A percentile compares a stretch with the other conserved stretches of the same genome.
phyloP scores from a whole-genome alignment of 2,113 vertebrate species.

The Sinocyclocheilus anshuiensis region DNA sequence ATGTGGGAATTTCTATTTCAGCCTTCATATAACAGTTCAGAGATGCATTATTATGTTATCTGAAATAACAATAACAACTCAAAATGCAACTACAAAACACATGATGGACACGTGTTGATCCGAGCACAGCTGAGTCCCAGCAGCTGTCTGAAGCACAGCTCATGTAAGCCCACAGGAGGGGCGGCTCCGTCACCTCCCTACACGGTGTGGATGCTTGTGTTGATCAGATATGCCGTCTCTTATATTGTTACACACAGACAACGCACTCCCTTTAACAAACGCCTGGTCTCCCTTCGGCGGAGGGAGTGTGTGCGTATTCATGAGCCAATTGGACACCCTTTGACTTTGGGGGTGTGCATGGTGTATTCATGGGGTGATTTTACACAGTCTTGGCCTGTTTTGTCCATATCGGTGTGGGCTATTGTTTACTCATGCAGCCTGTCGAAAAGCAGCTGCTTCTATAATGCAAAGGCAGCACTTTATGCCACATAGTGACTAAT shows the following conservation, averaged over 20 bases:
- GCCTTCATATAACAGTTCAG: neutral
- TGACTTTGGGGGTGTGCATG: constrained; percentile 46
- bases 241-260: constrained; percentile 52
- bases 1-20: constrained; percentile 16
- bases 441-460: constrained; percentile 56
- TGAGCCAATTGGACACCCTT: constrained; percentile 54
- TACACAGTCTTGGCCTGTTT: constrained; percentile 52
- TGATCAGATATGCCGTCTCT: constrained; percentile 53
- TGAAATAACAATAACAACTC: neutral
- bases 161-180: constrained; percentile 37
- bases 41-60: neutral
- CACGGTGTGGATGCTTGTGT: constrained; percentile 27
- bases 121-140: constrained; percentile 47
- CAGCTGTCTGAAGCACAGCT: constrained; percentile 45
- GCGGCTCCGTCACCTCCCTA: constrained; percentile 22
- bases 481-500: constrained; percentile 56
- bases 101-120: constrained; percentile 52
- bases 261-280: constrained; percentile 33
- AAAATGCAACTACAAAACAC: neutral
- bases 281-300: neutral
- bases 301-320: constrained; percentile 52
- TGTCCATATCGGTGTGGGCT: constrained; percentile 42
- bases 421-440: constrained; percentile 44
- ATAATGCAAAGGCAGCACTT: constrained; percentile 54
- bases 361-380: constrained; percentile 55